phyloP scores from a whole-genome alignment of 2,113 vertebrate species.

The Corynorhinus townsendii region DNA sequence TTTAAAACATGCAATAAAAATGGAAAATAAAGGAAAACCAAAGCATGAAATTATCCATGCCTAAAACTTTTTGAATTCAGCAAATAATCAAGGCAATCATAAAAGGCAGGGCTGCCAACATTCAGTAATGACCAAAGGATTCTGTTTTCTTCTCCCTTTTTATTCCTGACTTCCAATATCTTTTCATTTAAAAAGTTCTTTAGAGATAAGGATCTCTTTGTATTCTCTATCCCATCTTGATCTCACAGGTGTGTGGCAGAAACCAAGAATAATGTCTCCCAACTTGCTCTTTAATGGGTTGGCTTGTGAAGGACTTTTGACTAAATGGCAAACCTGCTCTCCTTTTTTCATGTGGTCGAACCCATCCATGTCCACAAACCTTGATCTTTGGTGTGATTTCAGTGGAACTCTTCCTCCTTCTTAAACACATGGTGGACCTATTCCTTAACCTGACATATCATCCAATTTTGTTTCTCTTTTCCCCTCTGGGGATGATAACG shows the following conservation, averaged over 20 bases:
- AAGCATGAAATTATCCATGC: slow-evolving; percentile 61
- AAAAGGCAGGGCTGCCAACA: slow-evolving; percentile 32
- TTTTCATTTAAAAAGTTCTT: slow-evolving; percentile 15
- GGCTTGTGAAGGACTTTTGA: not conserved
- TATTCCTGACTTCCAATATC: not conserved
- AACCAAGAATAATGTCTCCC: slow-evolving; percentile 49
- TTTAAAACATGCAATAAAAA: slow-evolving; percentile 45
- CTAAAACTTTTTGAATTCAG: slow-evolving; percentile 59
- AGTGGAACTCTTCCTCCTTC: not conserved
- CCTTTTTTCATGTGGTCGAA: slow-evolving; percentile 53
- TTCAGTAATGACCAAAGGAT: slow-evolving; percentile 13
- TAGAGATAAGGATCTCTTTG: slow-evolving; percentile 50
- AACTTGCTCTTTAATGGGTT: slow-evolving; percentile 20
- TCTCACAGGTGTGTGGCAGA: slow-evolving; percentile 58
- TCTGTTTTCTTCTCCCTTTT: not conserved
- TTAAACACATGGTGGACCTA: slow-evolving; percentile 48
- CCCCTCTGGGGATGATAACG: slow-evolving; percentile 66
- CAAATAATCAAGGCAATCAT: slow-evolving; percentile 52
- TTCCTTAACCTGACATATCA: slow-evolving; percentile 62
- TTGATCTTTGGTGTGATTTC: slow-evolving; percentile 57
- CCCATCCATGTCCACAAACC: slow-evolving; percentile 23
- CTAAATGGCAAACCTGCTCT: slow-evolving; percentile 41
- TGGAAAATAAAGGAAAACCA: slow-evolving; percentile 49
- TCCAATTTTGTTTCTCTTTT: slow-evolving; percentile 62
- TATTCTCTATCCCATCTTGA: slow-evolving; percentile 31